Conservation (phyloP, 2,797 vertebrate species). For the Caiman crocodilus region DNA sequence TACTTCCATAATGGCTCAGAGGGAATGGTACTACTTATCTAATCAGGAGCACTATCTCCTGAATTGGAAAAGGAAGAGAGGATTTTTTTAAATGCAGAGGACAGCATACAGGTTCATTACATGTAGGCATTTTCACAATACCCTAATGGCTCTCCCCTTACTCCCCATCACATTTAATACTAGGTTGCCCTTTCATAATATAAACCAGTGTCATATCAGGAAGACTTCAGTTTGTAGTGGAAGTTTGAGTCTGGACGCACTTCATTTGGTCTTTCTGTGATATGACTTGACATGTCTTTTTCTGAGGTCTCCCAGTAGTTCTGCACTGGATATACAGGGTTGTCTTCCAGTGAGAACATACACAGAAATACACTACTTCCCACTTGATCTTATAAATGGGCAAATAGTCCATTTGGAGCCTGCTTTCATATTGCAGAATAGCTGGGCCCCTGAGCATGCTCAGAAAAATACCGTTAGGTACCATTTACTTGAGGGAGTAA, state of each 20-base stretch:
- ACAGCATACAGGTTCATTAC: not conserved
- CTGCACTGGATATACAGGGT: not conserved
- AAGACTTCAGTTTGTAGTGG: not conserved
- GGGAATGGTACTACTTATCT: not conserved
- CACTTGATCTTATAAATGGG: not conserved
- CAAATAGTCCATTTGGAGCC: not conserved
- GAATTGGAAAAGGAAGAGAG: not conserved
- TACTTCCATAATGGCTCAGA: not conserved
- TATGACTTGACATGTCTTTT: not conserved
- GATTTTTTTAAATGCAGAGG: not conserved
- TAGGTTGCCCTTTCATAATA: not conserved
- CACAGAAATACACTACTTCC: not conserved
- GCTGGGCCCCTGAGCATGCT: not conserved
- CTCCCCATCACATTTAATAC: not conserved
- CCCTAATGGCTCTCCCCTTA: not conserved
- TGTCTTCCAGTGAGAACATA: not conserved
- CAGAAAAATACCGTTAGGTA: not conserved
- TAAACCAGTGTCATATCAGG: not conserved
- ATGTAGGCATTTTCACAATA: accelerated
- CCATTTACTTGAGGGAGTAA: not conserved
- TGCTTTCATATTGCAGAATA: not conserved
- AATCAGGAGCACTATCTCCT: not conserved
- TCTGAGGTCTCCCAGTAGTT: not conserved
- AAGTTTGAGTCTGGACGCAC: not conserved
- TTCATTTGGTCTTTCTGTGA: not conserved